Percentiles rank a stretch among this genome's conserved stretches.
These are phyloP conservation scores for Hippocampus barbouri DNA, from an alignment of 2,113 vertebrate species.

Conservation along the genomic window DNA sequence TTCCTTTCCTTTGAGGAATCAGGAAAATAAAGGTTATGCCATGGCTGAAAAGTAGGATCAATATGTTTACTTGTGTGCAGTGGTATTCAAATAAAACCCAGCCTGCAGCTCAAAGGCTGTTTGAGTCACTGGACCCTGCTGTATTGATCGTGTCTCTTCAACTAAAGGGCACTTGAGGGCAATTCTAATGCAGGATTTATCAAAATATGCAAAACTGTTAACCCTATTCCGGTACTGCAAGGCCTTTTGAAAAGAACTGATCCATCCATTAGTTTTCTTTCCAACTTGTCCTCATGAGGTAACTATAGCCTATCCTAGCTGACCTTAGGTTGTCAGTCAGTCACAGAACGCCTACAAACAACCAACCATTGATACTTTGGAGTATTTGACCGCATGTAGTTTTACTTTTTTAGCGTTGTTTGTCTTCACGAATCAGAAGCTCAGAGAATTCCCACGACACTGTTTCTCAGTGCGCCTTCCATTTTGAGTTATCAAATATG, in stretches of 20 bases:
- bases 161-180: slow-evolving; percentile 17
- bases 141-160: slow-evolving; percentile 31
- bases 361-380: too few relatives aligned
- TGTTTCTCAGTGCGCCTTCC: neutral
- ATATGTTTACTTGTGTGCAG: slow-evolving; percentile 32
- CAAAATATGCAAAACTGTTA: neutral
- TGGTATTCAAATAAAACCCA: slow-evolving; percentile 33
- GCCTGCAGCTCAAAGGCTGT: slow-evolving; percentile 15
- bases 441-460: neutral
- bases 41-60: slow-evolving; percentile 23
- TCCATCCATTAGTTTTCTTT: neutral
- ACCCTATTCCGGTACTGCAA: neutral
- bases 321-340: neutral
- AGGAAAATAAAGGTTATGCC: slow-evolving; percentile 13
- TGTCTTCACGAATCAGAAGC: neutral
- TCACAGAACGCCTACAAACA: too few relatives aligned
- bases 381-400: too few relatives aligned
- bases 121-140: slow-evolving; percentile 13
- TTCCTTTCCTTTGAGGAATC: slow-evolving; percentile 1
- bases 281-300: neutral
- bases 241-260: neutral
- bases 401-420: neutral
- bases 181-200: neutral
- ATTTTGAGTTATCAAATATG: neutral
- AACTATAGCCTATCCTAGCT: neutral